Evolutionary conservation across 2,113 vertebrate species (phyloP), one percentile per base, ranked within the genome.

Genomic region (Dunckerocampus dactyliophorus): DNA sequence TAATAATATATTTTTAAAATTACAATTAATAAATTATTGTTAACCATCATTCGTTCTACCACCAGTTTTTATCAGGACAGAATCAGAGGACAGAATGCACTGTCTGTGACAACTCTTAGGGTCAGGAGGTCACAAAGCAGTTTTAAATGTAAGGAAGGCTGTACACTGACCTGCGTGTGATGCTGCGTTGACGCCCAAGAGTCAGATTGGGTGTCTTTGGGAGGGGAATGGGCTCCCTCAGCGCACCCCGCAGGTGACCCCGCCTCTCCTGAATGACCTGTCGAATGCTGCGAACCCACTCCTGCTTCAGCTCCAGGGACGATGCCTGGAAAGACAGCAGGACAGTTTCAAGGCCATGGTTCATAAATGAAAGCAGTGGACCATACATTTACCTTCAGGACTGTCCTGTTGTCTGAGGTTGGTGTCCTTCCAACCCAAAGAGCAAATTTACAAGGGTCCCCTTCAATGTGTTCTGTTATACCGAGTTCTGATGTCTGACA

Each of bases 191-290:
- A 28, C 95, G 93, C 58, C 80, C 82, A 62, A 89, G 76, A 0
- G 87, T 87, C 16, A 86, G 86, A 61, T 94, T 93, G 72, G 97
- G 97, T 13, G 95, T 98, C 88, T 98, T 98, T 47, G 97, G 97
- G 58, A 96, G 91, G 28, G 96, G 97, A 75, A 99, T 97, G 50
- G 97, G 97, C 76, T 99, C 97, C 83, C 98, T 92, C 69, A 99
- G 87, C 17, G 96, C 95, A 72, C 97, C 97, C 83, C 98, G 94
- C 82, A 99, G 88, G 83, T 99, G 97, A 60, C 98, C 93, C 55
- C 95, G 94, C 85, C 97, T 92, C 86, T 99, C 97, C 83, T 99
- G 97, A 87, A 99, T 98, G 79, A 98, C 95, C 88, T 98, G 95
- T 1, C 96, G 91, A 51, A 99, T 96, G 64, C 95, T 97, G 85